Base-by-base conservation (phyloP, 2,797 vertebrate species). In the Premnoplex brunnescens region DNA sequence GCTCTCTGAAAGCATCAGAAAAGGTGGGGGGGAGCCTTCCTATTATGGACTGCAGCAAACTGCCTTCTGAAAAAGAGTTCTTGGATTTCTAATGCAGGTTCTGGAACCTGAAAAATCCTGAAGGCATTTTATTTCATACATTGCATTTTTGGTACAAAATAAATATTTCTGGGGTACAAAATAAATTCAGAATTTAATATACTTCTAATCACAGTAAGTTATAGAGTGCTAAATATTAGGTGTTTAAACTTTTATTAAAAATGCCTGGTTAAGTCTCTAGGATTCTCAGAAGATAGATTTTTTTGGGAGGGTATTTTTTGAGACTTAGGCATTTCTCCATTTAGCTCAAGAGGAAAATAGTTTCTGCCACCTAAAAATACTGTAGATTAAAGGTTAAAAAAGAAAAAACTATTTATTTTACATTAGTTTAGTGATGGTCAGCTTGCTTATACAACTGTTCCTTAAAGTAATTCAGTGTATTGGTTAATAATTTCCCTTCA, bases 1-100 rank as follows among this genome's bases (percentile, higher is more conserved):
- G 14, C 68, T 66, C 21, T 72, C n/a, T 44, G 32, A 73, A 85
- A 85, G 18, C 14, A 28, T 77, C 24, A 63, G 30, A 18, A 54
- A 32, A 21, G 30, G 30, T 32, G 19, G 19, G 12, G 4, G 7
- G 1, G 0, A 28, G 4, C 17, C 24, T 75, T 75, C 19, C 43
- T 49, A 36, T 60, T 63, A 34, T 0, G 3, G 10, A 26, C 34
- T 55, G 37, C 30, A 74, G 19, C 6, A 66, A 11, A 41, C 23
- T 80, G 12, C 36, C 19, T 74, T 83, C 56, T 76, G 20, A 39
- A 55, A 66, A 86, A 69, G 39, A 77, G 28, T 75, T 90, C 30
- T 1, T 81, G 20, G 27, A 16, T 88, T 95, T 91, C 21, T 84
- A 39, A 82, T 52, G 6, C 36, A 26, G 19, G 10, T 86, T 87